Conservation (phyloP, 2,888 invertebrate species). For the Dorcus hopei region DNA sequence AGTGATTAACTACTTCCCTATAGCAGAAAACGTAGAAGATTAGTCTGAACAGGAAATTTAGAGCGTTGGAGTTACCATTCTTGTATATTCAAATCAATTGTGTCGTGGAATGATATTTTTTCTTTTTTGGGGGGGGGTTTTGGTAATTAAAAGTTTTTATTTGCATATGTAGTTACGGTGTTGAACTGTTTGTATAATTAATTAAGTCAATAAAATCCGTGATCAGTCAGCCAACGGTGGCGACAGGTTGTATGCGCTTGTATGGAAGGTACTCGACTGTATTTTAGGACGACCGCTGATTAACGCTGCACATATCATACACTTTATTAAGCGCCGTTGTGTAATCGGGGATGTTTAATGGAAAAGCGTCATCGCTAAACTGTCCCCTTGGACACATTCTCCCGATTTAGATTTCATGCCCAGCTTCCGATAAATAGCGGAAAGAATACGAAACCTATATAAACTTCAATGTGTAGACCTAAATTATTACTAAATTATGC, state of each 20-base stretch:
- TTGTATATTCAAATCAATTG: no score
- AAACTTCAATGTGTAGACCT: not conserved
- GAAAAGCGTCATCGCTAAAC: constrained; percentile 16
- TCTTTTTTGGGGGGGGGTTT: no score
- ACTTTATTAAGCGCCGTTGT: constrained; percentile 30
- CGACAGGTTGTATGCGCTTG: not conserved
- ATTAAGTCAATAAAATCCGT: not conserved
- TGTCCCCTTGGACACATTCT: constrained; percentile 15
- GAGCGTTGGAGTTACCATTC: no score
- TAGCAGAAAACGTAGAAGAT: no score
- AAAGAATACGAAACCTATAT: not conserved
- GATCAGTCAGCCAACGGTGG: not conserved
- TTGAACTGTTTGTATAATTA: no score
- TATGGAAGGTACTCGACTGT: constrained; percentile 20
- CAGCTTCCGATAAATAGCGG: not conserved
- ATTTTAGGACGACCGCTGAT: constrained; percentile 23
- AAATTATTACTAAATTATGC: not conserved
- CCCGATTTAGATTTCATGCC: constrained; percentile 4
- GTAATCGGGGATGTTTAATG: constrained; percentile 23
- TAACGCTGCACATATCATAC: constrained; percentile 31
- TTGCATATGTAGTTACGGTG: no score
- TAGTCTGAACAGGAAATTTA: no score
- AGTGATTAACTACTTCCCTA: no score
- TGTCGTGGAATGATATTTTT: no score
- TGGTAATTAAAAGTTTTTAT: no score